Percentiles rank a stretch among this genome's conserved stretches.
Evolutionary conservation across 2,113 vertebrate species (phyloP).

Genomic region (Oxyura jamaicensis): DNA sequence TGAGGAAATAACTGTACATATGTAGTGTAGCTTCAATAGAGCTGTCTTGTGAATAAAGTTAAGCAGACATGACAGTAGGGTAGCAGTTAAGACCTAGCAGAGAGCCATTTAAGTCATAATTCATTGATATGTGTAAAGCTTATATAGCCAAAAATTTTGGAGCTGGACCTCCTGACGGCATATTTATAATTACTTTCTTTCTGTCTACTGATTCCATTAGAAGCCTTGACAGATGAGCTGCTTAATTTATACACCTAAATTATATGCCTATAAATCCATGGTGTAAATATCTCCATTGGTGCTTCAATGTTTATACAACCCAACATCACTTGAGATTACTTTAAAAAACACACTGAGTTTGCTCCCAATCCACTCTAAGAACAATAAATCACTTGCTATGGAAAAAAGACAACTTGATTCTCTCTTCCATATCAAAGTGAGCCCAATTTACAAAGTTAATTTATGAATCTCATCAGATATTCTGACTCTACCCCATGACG

Average conservation of each 20-base stretch:
- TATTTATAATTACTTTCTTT: not conserved
- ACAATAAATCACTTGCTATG: not conserved
- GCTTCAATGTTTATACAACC: not conserved
- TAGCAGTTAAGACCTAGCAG: not conserved
- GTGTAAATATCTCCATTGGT: not conserved
- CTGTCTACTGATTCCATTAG: not conserved
- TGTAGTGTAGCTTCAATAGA: not conserved
- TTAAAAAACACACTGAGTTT: not conserved
- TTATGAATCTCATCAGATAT: not conserved
- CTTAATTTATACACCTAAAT: not conserved
- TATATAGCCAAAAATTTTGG: not conserved
- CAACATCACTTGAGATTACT: not conserved
- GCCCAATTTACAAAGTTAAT: not conserved
- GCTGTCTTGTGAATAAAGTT: not conserved
- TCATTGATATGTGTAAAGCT: not conserved
- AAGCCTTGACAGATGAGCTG: not conserved
- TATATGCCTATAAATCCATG: not conserved
- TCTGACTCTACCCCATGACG: not conserved
- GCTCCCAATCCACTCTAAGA: not conserved
- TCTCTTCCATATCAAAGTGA: not conserved
- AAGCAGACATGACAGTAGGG: not conserved
- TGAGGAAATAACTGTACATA: not conserved
- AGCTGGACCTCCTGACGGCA: not conserved
- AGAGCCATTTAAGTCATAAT: not conserved
- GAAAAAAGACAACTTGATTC: not conserved